Base-by-base conservation (phyloP, 1,140 invertebrate genomes). In the Caenorhabditis tropicalis region DNA sequence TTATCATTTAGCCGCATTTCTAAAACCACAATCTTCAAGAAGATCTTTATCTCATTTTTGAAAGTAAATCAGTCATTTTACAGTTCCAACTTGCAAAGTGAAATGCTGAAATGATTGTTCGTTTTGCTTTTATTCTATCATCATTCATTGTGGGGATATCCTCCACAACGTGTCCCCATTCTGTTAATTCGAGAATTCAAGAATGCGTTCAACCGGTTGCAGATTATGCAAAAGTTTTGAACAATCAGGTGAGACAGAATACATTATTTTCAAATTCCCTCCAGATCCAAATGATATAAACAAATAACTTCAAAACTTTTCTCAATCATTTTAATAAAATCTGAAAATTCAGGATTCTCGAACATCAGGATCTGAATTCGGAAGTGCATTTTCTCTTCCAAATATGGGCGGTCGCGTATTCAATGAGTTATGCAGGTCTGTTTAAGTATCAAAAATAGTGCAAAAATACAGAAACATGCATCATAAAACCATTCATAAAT, bases 371-470 rank as follows among this genome's bases (percentile, higher is more conserved):
- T 79, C 84, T 29, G 88, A 89, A 81, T 90, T 91, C 56, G 89
- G 86, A 15, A 82, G 87, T 27, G 89, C 90, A 1, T 86, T 90
- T 43, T 85, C 88, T 56, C 85, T 91, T 29, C 89, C 89, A 19
- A 90, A 90, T 83, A 83, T 90, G 81, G 89, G 89, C 36, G 89
- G 89, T 36, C 84, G 91, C 79, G 89, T 90, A 19, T 90, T 90
- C 80, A 80, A 85, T 53, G 91, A 91, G 58, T 79, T 90, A 6
- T 90, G 89, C 87, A 88, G 88, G 89, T 90, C 43, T 49, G 48
- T 49, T 12, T 48, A 58, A 51, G 48, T 51, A 19, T 15, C n/a
- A 19, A 56, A 29, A 27, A 24, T 24, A 36, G 31, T 36, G 24
- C 36, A 65, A n/a, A 56, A 58, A 82, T 60, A 82, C n/a, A 49